Evolutionary conservation across 2,113 vertebrate genomes (phyloP), one percentile per base, ranked within the genome.

Genomic region (Lagopus muta): DNA sequence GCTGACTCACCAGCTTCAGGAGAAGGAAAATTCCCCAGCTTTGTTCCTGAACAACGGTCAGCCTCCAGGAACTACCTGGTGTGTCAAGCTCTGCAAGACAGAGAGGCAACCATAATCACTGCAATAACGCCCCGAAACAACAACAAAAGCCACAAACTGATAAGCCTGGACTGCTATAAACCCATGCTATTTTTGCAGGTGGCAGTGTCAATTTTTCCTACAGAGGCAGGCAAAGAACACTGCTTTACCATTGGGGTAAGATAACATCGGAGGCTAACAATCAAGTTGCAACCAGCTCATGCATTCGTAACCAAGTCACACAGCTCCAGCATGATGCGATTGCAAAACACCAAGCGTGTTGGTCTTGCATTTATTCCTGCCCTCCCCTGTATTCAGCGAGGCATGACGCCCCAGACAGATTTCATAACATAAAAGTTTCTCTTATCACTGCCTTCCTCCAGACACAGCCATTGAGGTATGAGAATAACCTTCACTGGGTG

Each of bases 111-210:
- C 22, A 10, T 10, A 12, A 43, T 21, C 19, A 47, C 58, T 7
- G 2, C 60, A 71, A 47, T 21, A 42, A 52, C 54, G 18, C 36
- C 24, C 48, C 32, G 38, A 52, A 89, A 42, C 9, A n/a, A 28
- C n/a, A 61, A 14, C 36, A 19, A 42, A 16, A 1, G 1, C 61
- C 32, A 62, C 8, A 50, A 36, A 4, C 38, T 1, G 1, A 2
- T 25, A 11, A 70, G 19, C 28, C 24, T 27, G 14, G 36, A 24
- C 75, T 75, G 75, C 69, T 34, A 8, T n/a, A 80, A 74, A 8
- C 8, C 55, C 13, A 21, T 45, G 71, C 77, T 60, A 7, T 34
- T 74, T 28, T 30, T 18, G 43, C 82, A 74, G 82, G 77, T 60
- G n/a, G 72, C 67, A 20, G 85, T 61, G 76, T 65, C 72, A 42